Conservation (phyloP, 2,888 invertebrate species). For the Agrotis exclamationis region DNA sequence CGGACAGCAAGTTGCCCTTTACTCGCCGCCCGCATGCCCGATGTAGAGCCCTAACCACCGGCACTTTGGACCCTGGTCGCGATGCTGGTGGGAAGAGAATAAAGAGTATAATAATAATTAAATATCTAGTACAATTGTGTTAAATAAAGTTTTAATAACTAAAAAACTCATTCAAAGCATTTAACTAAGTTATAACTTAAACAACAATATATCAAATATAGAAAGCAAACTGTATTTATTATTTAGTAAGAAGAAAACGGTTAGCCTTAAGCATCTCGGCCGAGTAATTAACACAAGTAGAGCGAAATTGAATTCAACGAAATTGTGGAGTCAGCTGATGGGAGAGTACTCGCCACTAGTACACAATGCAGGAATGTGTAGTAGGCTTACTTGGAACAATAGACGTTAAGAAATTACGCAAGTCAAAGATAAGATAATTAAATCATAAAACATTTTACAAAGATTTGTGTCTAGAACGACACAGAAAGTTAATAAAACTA, state of each 20-base stretch:
- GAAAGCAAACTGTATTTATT: constrained; percentile 23
- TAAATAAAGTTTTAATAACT: neutral
- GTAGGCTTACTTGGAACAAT: neutral
- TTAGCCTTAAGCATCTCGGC: constrained; percentile 47
- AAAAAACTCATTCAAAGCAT: neutral
- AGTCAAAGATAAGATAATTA: too few species aligned
- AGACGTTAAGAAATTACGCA: neutral
- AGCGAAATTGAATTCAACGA: constrained; percentile 65
- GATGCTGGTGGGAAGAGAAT: too few species aligned
- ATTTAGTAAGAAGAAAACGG: constrained; percentile 33
- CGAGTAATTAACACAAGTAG: constrained; percentile 66
- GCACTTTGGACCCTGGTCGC: too few species aligned
- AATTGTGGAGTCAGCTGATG: constrained; percentile 56
- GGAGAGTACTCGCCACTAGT: constrained; percentile 40
- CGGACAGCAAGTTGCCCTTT: too few species aligned
- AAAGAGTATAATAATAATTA: neutral
- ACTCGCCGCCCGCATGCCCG: too few species aligned
- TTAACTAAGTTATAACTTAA: constrained; percentile 9
- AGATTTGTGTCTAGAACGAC: too few species aligned
- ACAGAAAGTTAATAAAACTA: too few species aligned
- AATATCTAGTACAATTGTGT: neutral
- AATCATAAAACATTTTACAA: too few species aligned
- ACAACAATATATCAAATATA: constrained; percentile 13
- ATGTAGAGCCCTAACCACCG: too few species aligned
- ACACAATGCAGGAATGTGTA: neutral